Percentiles rank a stretch among this genome's conserved stretches.
phyloP scores from a whole-genome alignment of 2,113 vertebrate genomes.

The Vulpes lagopus region DNA sequence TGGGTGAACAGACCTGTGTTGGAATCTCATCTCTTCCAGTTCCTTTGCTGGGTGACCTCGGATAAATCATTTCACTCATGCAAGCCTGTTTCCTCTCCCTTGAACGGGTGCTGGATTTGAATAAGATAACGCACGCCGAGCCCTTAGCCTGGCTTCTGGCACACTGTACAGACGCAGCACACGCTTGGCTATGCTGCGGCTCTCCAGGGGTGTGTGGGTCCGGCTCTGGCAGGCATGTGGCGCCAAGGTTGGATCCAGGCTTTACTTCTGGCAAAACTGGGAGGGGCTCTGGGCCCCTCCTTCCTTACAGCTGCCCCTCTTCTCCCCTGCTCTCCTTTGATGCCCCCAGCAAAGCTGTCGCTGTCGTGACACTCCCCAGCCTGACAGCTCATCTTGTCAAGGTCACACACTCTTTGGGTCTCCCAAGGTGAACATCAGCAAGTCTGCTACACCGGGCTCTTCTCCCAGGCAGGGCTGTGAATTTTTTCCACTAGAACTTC shows the following conservation, averaged over 20 bases:
- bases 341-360: not conserved
- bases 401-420: not conserved
- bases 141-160: not conserved
- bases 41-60: not conserved
- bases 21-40: conserved; percentile 27
- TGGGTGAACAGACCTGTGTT: not conserved
- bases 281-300: not conserved
- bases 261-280: not conserved
- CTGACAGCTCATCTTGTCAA: not conserved
- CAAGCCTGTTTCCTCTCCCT: not conserved
- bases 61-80: not conserved
- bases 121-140: not conserved
- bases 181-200: fast-evolving
- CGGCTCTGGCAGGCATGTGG: not conserved
- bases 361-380: not conserved
- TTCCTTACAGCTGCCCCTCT: not conserved
- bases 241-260: not conserved
- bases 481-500: not conserved
- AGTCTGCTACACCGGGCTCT: not conserved
- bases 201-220: not conserved
- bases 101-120: not conserved
- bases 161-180: fast-evolving
- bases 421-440: not conserved
- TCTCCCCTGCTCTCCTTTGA: not conserved
- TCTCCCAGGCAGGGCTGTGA: not conserved